phyloP scores from a whole-genome alignment of 1,140 invertebrate genomes.

The Mya arenaria region DNA sequence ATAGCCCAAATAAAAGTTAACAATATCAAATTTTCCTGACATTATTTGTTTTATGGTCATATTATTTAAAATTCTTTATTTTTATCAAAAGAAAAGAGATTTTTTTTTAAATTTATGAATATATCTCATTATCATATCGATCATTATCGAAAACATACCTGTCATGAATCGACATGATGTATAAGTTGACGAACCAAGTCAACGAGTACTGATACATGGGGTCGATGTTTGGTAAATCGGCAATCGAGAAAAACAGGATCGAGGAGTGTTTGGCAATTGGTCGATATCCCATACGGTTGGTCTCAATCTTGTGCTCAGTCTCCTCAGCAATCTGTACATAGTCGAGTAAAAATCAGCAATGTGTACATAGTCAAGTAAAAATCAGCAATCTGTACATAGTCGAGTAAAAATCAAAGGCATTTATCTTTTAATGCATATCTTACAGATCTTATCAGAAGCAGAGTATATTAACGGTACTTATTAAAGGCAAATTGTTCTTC shows the following conservation, averaged over 20 bases:
- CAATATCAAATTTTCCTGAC: no score
- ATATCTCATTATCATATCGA: no score
- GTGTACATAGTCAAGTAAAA: no score
- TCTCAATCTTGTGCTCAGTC: constrained; percentile 87
- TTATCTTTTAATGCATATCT: background rate
- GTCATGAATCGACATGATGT: constrained; percentile 81
- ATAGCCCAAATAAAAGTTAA: no score
- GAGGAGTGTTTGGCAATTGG: constrained; percentile 94
- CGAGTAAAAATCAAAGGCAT: background rate
- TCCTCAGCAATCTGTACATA: constrained; percentile 81
- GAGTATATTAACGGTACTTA: background rate
- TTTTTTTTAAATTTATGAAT: no score
- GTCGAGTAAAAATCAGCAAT: no score
- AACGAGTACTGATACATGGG: constrained; percentile 90
- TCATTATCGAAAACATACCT: constrained; percentile 84
- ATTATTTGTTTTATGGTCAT: no score
- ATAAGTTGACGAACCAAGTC: constrained; percentile 82
- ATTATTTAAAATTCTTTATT: no score
- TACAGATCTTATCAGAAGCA: no score
- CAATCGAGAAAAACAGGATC: constrained; percentile 95
- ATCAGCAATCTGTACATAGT: background rate
- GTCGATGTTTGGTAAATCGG: constrained; percentile 94
- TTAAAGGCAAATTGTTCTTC: no score
- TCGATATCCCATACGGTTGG: constrained; percentile 90
- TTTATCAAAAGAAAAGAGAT: no score